These are phyloP conservation scores for Momotus momota DNA, from an alignment of 2,797 vertebrate species.

Conservation along the genomic window DNA sequence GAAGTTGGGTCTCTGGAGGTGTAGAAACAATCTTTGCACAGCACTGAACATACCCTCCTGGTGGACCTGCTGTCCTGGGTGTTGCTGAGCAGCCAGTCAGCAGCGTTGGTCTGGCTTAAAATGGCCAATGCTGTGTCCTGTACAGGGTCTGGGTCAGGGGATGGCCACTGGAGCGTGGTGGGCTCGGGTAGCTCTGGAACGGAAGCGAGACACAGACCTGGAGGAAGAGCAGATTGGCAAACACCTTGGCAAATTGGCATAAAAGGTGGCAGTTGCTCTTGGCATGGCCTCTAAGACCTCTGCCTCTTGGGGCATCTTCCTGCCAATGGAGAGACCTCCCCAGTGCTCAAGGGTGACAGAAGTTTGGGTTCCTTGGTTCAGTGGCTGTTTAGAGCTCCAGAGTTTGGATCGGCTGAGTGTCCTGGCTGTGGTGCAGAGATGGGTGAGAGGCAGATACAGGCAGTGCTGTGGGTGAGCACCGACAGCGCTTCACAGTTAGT, in stretches of 20 bases:
- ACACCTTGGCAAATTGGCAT: not conserved
- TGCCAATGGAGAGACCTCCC: not conserved
- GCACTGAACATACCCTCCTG: not conserved
- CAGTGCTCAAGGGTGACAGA: not conserved
- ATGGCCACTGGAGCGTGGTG: not conserved
- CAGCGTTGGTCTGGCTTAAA: not conserved
- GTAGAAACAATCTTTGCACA: not conserved
- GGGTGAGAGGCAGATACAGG: rapidly evolving
- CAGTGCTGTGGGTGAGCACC: rapidly evolving
- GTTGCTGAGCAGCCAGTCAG: not conserved
- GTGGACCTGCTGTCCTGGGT: not conserved
- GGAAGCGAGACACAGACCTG: not conserved
- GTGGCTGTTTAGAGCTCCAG: not conserved
- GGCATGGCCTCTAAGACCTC: rapidly evolving
- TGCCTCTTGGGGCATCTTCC: not conserved
- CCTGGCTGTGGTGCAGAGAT: not conserved
- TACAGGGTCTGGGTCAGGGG: not conserved
- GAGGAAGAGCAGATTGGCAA: not conserved
- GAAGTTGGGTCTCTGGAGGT: not conserved
- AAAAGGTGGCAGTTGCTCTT: not conserved
- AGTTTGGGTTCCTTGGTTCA: not conserved
- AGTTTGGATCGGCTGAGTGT: not conserved
- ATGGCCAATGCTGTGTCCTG: not conserved
- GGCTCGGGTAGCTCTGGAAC: not conserved
- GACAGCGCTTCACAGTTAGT: not conserved